Evolutionary conservation across 1,140 invertebrate genomes (phyloP), one percentile per base, ranked within the genome.

Genomic region (Cylas formicarius): DNA sequence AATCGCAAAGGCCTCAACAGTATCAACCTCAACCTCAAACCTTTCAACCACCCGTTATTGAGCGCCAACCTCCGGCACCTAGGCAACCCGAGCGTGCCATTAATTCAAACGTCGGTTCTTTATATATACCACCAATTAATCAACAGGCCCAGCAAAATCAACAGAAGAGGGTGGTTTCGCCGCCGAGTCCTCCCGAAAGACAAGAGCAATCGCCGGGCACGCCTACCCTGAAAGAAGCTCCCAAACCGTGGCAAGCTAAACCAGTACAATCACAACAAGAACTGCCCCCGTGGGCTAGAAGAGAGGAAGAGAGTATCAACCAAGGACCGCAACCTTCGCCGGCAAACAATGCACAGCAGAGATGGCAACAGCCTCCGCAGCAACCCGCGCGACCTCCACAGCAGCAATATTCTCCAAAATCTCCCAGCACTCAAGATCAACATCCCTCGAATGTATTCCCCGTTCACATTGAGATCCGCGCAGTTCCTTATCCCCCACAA

Each of bases 131-230:
- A 7, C 63, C 62, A 33, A 29, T 60, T 7, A 55, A 53, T 50
- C 59, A 63, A 45, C 55, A 59, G 34, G 47, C 8, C 20, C 33
- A 20, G 21, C 2, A 2, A 5, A 17, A 13, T 9, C 52, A 58
- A 36, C 60, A 59, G 28, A 53, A 50, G 44, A 39, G 44, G 24
- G 28, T 53, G 7, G 35, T 41, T 22, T 44, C 29, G 14, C 57
- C 58, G 7, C 52, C 61, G 11, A 32, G 52, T 60, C 67, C 53
- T 53, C 67, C 66, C 8, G 72, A 75, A 20, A 68, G 10, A 52
- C 72, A 24, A 61, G 68, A 68, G 2, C 54, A 58, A 38, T 56
- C 62, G n/a, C 61, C 63, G 3, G 10, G 52, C 57, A 60, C 44
- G 62, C 53, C 70, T 1, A 53, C 53, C 18, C 44, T 66, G 13